A percentile compares a stretch with the other conserved stretches of the same genome.
phyloP scores from a whole-genome alignment of 2,888 invertebrate genomes.

The Oscheius onirici region DNA sequence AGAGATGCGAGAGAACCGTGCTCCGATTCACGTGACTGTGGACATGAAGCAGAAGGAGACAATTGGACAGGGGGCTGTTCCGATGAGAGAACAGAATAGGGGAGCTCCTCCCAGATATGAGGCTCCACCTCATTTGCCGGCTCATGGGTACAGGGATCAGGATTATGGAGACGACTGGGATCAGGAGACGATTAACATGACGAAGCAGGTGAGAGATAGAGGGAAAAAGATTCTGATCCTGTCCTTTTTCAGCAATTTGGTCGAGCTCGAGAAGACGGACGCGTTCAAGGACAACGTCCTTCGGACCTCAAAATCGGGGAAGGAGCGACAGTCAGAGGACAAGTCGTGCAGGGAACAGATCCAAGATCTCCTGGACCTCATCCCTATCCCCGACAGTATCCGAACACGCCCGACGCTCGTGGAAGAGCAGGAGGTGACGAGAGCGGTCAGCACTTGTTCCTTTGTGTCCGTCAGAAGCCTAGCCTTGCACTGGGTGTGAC shows the following conservation, averaged over 20 bases:
- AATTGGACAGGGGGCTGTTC: conserved; percentile 9
- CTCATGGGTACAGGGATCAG: conserved; percentile 27
- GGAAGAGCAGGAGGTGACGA: conserved; percentile 25
- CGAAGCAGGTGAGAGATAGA: too few relatives aligned
- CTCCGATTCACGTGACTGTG: conserved; percentile 20
- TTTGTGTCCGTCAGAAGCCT: not conserved
- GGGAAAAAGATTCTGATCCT: too few relatives aligned
- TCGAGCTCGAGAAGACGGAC: not conserved
- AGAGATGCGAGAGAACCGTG: conserved; percentile 16
- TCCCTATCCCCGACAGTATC: conserved; percentile 18
- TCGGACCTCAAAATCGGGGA: conserved; percentile 21
- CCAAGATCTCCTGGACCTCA: conserved; percentile 25
- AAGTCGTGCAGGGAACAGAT: conserved; percentile 1
- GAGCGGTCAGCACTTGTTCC: conserved; percentile 30
- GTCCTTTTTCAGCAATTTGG: too few relatives aligned
- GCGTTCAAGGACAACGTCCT: conserved; percentile 2
- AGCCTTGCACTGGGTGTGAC: conserved; percentile 7
- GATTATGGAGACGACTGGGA: conserved; percentile 34
- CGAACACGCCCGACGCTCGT: conserved; percentile 7
- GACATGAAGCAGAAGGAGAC: conserved; percentile 17
- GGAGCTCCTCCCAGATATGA: not conserved
- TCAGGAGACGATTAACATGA: conserved; percentile 5
- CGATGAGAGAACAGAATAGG: not conserved
- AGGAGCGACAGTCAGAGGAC: not conserved
- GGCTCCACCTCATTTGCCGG: conserved; percentile 16